phyloP scores from a whole-genome alignment of 2,113 vertebrate species.

The Coracopsis vasa region DNA sequence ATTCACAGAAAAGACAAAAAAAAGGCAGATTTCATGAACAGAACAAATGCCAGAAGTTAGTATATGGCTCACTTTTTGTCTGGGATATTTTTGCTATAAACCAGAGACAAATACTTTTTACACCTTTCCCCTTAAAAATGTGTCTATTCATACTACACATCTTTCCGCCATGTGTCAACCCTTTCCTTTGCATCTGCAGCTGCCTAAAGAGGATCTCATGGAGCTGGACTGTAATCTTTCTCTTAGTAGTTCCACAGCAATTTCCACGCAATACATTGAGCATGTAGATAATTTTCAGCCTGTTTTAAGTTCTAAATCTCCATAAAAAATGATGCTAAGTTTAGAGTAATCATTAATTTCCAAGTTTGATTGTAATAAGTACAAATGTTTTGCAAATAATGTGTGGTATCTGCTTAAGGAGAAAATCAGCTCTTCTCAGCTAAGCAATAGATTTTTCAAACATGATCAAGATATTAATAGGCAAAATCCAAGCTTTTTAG shows the following conservation, averaged over 20 bases:
- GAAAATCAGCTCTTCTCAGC: not conserved
- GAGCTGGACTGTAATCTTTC: not conserved
- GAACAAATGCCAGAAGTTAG: not conserved
- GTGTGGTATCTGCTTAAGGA: not conserved
- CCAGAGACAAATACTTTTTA: not conserved
- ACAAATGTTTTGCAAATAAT: not conserved
- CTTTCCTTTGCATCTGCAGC: not conserved
- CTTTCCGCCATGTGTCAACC: not conserved
- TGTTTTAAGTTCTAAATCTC: not conserved
- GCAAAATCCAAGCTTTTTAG: not conserved
- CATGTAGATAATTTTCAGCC: not conserved
- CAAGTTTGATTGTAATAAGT: not conserved
- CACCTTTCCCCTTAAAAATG: not conserved
- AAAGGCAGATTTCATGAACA: not conserved
- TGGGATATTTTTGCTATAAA: not conserved
- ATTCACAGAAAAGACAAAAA: not conserved
- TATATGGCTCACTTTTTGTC: not conserved
- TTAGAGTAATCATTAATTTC: not conserved
- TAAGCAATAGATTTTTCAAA: not conserved
- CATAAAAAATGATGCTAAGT: not conserved
- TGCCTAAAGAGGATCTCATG: not conserved
- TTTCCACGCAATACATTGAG: not conserved
- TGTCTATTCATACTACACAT: not conserved
- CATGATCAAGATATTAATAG: not conserved
- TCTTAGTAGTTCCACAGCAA: not conserved